Base-by-base conservation (phyloP, 1,140 invertebrate species). In the Aphidius gifuensis region DNA sequence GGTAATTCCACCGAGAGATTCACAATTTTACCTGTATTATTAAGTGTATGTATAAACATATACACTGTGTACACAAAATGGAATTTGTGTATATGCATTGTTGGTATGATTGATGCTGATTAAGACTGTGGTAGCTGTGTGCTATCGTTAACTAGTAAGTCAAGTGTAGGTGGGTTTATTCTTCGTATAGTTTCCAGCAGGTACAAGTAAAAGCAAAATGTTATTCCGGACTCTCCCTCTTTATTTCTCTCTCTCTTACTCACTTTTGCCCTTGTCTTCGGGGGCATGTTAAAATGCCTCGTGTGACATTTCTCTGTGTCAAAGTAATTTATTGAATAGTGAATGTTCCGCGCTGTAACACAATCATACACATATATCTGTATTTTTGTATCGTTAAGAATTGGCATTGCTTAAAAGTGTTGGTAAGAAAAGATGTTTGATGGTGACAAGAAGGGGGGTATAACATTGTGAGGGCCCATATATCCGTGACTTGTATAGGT, bases 81-180 rank as follows among this genome's bases (percentile, higher is more conserved):
- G 38, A 42, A 59, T 48, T 40, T 67, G 67, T 69, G 71, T 72
- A 64, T 46, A 54, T 64, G 67, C 70, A 72, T 72, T 70, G 67
- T 74, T 72, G 75, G 66, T 77, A 79, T 80, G 76, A 79, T 80
- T 78, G 78, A 80, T 72, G 73, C 71, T 80, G 77, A 80, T 80
- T 79, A 80, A 80, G 74, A 79, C 73, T 77, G 69, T 72, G 72
- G 73, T 74, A 76, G 71, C 71, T 68, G 68, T 69, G 70, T 69
- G 72, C 71, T 79, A 77, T 77, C 77, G 71, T 67, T 70, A 66
- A 75, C 68, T 73, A 71, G 66, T 76, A 76, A 76, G 66, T 74
- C 70, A 73, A 32, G 23, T 71, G 71, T 64, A 54, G 58, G 66
- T 64, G 62, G 61, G 54, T 57, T 32, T 32, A 32, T 32, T 32